A percentile compares a stretch with the other conserved stretches of the same genome.
phyloP scores from a whole-genome alignment of 2,888 invertebrate genomes.

The Stenolophus ochropezus region DNA sequence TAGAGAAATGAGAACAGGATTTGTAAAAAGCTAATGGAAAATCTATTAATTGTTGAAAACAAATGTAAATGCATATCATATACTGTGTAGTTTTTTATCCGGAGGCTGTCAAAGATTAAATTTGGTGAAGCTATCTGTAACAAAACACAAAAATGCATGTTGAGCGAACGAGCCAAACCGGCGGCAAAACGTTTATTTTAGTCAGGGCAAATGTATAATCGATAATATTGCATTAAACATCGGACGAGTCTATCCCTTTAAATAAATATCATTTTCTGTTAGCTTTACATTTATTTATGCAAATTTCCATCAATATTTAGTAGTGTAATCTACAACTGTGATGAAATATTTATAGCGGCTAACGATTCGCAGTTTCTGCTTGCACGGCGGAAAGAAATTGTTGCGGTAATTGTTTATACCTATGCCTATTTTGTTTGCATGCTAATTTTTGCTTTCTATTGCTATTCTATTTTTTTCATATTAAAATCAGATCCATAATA shows the following conservation, averaged over 20 bases:
- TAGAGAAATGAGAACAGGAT: no score
- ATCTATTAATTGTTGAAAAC: background rate
- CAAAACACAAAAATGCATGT: background rate
- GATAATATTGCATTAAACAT: constrained; percentile 54
- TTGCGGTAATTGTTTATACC: constrained; percentile 9
- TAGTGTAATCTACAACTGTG: constrained; percentile 25
- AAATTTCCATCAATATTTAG: constrained; percentile 51
- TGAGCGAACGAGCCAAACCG: constrained; percentile 7
- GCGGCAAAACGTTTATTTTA: constrained; percentile 18
- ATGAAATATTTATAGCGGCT: constrained; percentile 42
- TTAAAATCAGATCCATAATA: no score
- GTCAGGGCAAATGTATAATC: constrained; percentile 49
- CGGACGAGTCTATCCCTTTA: constrained; percentile 20
- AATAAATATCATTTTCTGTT: constrained; percentile 45
- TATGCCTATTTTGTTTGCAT: no score
- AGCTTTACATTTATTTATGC: constrained; percentile 49
- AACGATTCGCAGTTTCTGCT: constrained; percentile 15
- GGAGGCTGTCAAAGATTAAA: background rate
- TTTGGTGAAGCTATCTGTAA: background rate
- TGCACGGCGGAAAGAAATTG: constrained; percentile 12
- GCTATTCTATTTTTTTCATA: no score
- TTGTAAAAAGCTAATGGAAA: background rate
- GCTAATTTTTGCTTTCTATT: no score
- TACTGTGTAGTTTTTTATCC: background rate
- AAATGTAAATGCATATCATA: background rate